Percentiles rank a stretch among this genome's conserved stretches.
Evolutionary conservation across 2,113 vertebrate genomes (phyloP).

Genomic region (Rhizomys pruinosus): DNA sequence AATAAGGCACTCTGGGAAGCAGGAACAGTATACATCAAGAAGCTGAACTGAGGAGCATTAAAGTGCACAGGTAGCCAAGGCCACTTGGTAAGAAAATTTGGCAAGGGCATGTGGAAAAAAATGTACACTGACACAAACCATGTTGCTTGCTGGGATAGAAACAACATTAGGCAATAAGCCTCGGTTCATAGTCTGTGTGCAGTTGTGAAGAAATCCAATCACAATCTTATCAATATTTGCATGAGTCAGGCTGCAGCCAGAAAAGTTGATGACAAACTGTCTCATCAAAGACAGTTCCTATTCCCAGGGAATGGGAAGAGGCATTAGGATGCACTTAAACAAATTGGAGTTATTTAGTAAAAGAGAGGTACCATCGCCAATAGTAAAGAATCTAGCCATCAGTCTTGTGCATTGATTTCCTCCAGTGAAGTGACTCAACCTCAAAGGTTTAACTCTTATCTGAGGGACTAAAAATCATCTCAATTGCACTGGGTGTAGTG

Average conservation of each 20-base stretch:
- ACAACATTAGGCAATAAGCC: not conserved
- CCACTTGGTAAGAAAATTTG: not conserved
- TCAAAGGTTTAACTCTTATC: conserved; percentile 18
- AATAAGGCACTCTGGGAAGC: not conserved
- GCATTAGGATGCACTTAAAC: not conserved
- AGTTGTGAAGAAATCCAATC: not conserved
- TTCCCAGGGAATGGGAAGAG: not conserved
- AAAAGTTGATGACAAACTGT: not conserved
- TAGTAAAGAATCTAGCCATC: not conserved
- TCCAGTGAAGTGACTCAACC: not conserved
- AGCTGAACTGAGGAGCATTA: not conserved
- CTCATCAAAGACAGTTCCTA: not conserved
- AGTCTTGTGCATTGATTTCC: not conserved
- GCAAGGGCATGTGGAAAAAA: not conserved
- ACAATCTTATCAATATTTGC: conserved; percentile 33
- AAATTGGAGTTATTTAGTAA: not conserved
- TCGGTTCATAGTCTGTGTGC: not conserved
- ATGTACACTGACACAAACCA: not conserved
- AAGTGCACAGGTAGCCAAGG: rapidly evolving
- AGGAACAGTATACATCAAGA: not conserved
- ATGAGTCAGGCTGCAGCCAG: conserved; percentile 1
- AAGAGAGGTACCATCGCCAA: not conserved
- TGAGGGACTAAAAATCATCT: conserved; percentile 13
- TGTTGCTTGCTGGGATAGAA: not conserved
- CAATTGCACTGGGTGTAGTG: not conserved